Evolutionary conservation across 1,140 invertebrate species (phyloP), one percentile per base, ranked within the genome.

Genomic region (Panagrolaimus sp.): DNA sequence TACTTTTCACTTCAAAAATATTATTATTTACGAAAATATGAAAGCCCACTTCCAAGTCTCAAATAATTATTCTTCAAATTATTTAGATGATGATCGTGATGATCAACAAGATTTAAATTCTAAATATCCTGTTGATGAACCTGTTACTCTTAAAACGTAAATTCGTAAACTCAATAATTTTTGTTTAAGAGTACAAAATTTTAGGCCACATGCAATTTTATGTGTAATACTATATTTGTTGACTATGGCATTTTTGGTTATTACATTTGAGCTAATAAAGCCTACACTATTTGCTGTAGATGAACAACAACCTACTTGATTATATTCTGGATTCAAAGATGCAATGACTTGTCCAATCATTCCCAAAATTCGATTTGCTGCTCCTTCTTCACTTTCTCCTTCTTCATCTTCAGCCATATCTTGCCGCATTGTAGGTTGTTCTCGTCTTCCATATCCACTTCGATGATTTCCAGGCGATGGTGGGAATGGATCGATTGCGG

Each of bases 81-180:
- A 38, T 38, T 38, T 38, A 38, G 31, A 38, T 38, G 51, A 57
- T 57, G 51, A 57, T 27, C 20, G 51, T 16, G 51, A 57, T 57
- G 51, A 57, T 11, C 51, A 57, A 27, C 51, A 20, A 14, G 51
- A 57, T 20, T 57, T 25, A 25, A 20, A 1, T 27, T 11, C 27
- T 11, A 57, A 57, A 57, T 27, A 57, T 25, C 51, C 9, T 27
- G 27, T 27, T 14, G 51, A 57, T 57, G 51, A 57, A 57, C 27
- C 51, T 57, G 51, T 57, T 57, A 57, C 51, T 1, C 51, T 57
- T 5, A 57, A 57, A 57, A 57, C 51, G 51, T 57, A 13, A 57
- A 16, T 57, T n/a, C 20, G n/a, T 57, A 20, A 25, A 57, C 47
- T 23, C 2, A 57, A 57, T 20, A n/a, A 14, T 25, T 57, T 11